Evolutionary conservation across 1,140 invertebrate species (phyloP), one percentile per base, ranked within the genome.

Genomic region (Mizuhopecten yessoensis): DNA sequence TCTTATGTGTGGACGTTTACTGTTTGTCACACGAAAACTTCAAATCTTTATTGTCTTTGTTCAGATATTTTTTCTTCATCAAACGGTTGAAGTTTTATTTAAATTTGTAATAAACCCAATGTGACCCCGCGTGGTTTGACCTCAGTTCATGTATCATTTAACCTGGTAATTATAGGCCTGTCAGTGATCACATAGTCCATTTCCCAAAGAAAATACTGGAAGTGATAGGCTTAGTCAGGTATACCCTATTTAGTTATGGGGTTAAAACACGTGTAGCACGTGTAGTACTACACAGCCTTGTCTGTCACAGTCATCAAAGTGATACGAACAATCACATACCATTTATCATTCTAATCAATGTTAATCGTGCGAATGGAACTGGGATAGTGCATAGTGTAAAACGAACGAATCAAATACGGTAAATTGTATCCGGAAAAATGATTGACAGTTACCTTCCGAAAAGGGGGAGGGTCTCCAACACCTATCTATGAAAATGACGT

Each of bases 401-500:
- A 75, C 57, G 57, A 75, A n/a, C 57, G 57, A 75, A 75, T 75
- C 57, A 75, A 75, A 75, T 75, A n/a, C 57, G 57, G 57, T 75
- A n/a, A 75, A 17, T 75, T 75, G 57, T 75, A 75, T 75, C 57
- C 57, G 57, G 57, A 75, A 75, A 49, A 75, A 29, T 75, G 57
- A 75, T 75, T 75, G 57, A 75, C 57, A 75, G 5, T 29, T 17
- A 75, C 57, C 57, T 75, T 75, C 57, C 57, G 57, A 75, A 75
- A 75, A 75, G 29, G 57, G 57, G 57, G 57, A 75, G 57, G 57
- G 57, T 75, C 57, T 75, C 57, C 57, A 75, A 75, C 57, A 75
- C 57, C 57, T 75, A 75, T 75, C 57, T 75, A 75, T n/a, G 57
- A 75, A 75, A 75, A 75, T 75, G 57, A 75, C 57, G 57, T 75